Percentiles rank a stretch among this genome's conserved stretches.
phyloP scores from a whole-genome alignment of 2,888 invertebrate genomes.

The Melanargia galathea region DNA sequence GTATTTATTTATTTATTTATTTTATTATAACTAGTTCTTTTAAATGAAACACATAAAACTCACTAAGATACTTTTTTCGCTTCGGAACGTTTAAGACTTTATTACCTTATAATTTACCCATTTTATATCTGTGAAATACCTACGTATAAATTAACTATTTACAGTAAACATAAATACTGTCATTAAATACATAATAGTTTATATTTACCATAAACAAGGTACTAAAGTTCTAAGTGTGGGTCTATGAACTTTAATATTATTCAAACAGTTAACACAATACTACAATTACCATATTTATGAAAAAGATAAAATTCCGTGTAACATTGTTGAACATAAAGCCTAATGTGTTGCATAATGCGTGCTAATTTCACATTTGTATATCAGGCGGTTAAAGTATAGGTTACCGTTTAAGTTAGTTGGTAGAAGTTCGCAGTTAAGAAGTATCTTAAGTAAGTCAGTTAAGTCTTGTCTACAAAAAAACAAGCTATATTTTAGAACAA shows the following conservation, averaged over 20 bases:
- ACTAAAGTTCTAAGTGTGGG: slow-evolving; percentile 25
- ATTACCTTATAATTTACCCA: slow-evolving; percentile 23
- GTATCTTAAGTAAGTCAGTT: no score
- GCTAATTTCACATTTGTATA: neutral
- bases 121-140: slow-evolving; percentile 25
- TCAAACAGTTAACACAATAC: slow-evolving; percentile 37
- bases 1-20: no score
- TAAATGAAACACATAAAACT: slow-evolving; percentile 3
- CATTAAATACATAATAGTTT: slow-evolving; percentile 26
- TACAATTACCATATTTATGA: slow-evolving; percentile 41
- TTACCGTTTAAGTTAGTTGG: no score
- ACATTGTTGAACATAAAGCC: slow-evolving; percentile 26
- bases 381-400: no score
- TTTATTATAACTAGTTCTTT: slow-evolving; percentile 4
- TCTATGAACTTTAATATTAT: slow-evolving; percentile 37
- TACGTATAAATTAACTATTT: slow-evolving; percentile 26
- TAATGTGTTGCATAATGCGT: slow-evolving; percentile 1
- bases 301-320: slow-evolving; percentile 36
- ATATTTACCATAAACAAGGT: slow-evolving; percentile 20
- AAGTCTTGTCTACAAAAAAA: no score
- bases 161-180: slow-evolving; percentile 24
- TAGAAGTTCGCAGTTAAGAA: no score
- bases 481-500: no score
- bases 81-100: slow-evolving; percentile 9
- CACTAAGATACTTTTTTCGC: neutral